Conservation (phyloP, 2,797 vertebrate species). For the Aratinga solstitialis region DNA sequence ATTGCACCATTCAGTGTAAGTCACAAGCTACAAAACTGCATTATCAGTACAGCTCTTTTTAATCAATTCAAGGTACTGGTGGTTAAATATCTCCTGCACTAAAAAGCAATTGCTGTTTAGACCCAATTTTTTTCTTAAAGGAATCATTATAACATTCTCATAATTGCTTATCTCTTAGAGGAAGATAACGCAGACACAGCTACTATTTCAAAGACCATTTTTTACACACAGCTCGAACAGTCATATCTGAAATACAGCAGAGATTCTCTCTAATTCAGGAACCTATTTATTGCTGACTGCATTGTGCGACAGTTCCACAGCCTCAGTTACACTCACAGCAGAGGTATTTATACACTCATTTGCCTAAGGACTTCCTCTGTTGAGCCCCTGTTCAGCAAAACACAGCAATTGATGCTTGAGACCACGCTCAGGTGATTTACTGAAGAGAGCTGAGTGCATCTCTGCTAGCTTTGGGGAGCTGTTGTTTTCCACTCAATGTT, state of each 20-base stretch:
- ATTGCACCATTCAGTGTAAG: not conserved
- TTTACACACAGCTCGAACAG: not conserved
- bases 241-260: slow-evolving; percentile 42
- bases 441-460: not conserved
- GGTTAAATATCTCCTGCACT: slow-evolving; percentile 46
- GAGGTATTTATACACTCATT: slow-evolving; percentile 19
- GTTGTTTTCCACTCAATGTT: not conserved
- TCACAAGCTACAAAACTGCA: slow-evolving; percentile 25
- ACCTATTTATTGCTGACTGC: slow-evolving; percentile 1
- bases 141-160: slow-evolving; percentile 53
- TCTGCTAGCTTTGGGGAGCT: not conserved
- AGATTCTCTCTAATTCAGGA: slow-evolving; percentile 42
- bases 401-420: not conserved
- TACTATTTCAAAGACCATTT: slow-evolving; percentile 58
- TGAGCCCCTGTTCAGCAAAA: not conserved
- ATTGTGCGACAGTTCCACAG: not conserved
- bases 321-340: not conserved
- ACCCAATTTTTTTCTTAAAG: not conserved
- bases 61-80: slow-evolving; percentile 49
- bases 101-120: slow-evolving; percentile 48
- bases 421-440: not conserved
- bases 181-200: slow-evolving; percentile 45
- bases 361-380: slow-evolving; percentile 35
- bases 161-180: slow-evolving; percentile 64
- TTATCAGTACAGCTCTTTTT: slow-evolving; percentile 36